Base-by-base conservation (phyloP, 2,888 invertebrate species). In the Carcina quercana region DNA sequence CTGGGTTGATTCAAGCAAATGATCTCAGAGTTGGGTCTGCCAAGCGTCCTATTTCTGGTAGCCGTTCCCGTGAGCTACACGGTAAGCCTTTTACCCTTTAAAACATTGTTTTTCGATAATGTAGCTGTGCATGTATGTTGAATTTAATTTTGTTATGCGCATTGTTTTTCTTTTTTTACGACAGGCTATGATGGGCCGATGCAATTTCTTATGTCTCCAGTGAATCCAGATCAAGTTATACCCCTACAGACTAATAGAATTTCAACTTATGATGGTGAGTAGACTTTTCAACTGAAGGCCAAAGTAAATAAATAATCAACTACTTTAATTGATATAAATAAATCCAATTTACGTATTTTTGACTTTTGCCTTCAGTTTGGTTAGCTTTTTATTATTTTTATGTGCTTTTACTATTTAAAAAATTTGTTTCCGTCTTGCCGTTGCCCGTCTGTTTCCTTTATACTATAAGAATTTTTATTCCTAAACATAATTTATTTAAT, bases 1-100 rank as follows among this genome's bases (percentile, higher is more conserved):
- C 92, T 29, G 93, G 94, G 17, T 92, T 95, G 91, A 91, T 95
- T 20, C 94, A 94, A 61, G 93, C 94, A 5, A 94, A 94, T 35
- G 95, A 95, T 74, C 80, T 92, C 39, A 87, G 91, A 53, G 90
- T 89, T 47, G 86, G 86, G 41, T 89, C 89, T 31, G 87, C 88
- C 6, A 89, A 87, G 59, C 87, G 92, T 41, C 89, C 90, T 22
- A 88, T 89, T 58, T 91, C 90, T 49, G 90, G 90, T 46, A 86
- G 85, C 57, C 74, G 86, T 19, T 82, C 82, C 14, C 86, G 88
- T 47, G 91, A 93, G 70, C 79, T 92, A 30, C 89, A 90, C 59
- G 90, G 91, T 89, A 86, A 74, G 59, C 43, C 8, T 13, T 4
- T 26, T 11, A 11, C 3, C 13, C 17, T 12, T 11, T 28, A 7